Evolutionary conservation across 2,888 invertebrate species (phyloP).

Genomic region (Lasius platythorax): DNA sequence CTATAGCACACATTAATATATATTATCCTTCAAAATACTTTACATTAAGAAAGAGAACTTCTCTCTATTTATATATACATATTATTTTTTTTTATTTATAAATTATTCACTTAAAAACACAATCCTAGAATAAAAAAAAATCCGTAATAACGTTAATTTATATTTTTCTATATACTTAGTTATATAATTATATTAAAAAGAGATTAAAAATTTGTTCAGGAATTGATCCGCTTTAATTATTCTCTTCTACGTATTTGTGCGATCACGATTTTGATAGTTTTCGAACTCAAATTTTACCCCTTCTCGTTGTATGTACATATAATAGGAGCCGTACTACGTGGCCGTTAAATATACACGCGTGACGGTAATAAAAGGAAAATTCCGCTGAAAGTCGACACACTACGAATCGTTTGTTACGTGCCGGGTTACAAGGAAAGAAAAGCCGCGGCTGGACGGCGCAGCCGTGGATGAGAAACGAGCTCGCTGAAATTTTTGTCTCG

Average conservation of each 20-base stretch:
- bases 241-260: too few species aligned
- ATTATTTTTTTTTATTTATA: neutral
- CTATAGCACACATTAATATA: neutral
- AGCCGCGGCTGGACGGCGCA: slow-evolving; percentile 15
- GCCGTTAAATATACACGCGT: slow-evolving; percentile 20
- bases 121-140: neutral
- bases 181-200: neutral
- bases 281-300: neutral
- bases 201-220: slow-evolving; percentile 7
- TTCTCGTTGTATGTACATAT: neutral
- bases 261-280: neutral
- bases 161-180: neutral
- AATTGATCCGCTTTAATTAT: slow-evolving; percentile 18
- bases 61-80: neutral
- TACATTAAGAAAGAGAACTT: neutral
- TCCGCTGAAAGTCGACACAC: slow-evolving; percentile 26
- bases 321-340: neutral
- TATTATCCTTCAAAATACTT: neutral
- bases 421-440: slow-evolving; percentile 52
- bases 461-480: slow-evolving; percentile 66
- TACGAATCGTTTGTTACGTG: slow-evolving; percentile 57
- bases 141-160: slow-evolving; percentile 7
- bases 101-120: neutral
- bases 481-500: slow-evolving; percentile 54
- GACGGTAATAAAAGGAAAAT: slow-evolving; percentile 47